Conservation (phyloP, 2,113 vertebrate species). For the Sylvia atricapilla region DNA sequence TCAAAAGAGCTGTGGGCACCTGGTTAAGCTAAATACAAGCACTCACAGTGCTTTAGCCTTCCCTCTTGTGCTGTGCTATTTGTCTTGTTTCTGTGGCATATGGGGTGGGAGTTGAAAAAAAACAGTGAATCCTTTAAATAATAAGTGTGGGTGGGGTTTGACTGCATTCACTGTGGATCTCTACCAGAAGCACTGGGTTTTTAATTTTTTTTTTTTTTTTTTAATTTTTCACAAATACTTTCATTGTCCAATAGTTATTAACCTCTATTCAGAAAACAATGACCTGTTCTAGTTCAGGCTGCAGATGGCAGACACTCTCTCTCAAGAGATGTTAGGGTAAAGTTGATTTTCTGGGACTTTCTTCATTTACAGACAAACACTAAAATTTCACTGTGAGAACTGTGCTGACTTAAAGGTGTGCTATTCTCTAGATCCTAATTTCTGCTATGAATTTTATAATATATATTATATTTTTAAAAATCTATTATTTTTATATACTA, state of each 20-base stretch:
- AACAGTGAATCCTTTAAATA: neutral
- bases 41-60: neutral
- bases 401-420: neutral
- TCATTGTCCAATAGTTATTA: neutral
- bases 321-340: neutral
- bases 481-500: neutral
- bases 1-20: neutral
- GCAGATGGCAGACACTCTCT: neutral
- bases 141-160: neutral
- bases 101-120: neutral
- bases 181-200: neutral
- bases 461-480: neutral
- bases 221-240: neutral
- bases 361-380: neutral
- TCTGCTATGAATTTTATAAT: neutral
- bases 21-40: neutral
- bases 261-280: neutral
- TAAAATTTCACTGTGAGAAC: neutral
- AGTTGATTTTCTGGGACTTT: neutral
- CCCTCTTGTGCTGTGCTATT: neutral
- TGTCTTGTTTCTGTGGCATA: neutral
- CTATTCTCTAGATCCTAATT: neutral
- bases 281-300: neutral
- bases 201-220: neutral
- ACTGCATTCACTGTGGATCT: neutral